Evolutionary conservation across 1,140 invertebrate species (phyloP).

Genomic region (Drosophila albomicans): DNA sequence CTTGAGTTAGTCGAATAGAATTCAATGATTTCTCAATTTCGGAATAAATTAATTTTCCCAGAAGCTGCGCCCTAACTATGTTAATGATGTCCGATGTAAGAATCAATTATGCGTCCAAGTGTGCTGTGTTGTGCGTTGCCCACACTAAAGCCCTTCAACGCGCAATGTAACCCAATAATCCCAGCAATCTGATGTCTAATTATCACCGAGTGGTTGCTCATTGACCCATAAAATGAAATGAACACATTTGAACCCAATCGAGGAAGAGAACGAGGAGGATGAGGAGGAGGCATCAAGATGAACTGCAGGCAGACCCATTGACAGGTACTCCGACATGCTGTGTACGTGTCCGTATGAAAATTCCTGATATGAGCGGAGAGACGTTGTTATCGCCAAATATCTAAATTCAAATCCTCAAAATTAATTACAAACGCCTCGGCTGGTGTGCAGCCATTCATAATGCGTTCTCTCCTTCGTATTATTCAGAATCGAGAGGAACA

Average conservation of each 20-base stretch:
- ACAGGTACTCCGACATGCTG: conserved; percentile 19
- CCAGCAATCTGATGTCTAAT: conserved; percentile 37
- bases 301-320: conserved; percentile 21
- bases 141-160: conserved; percentile 2
- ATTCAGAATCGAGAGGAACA: conserved; percentile 1
- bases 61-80: neutral
- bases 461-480: conserved; percentile 1
- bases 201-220: conserved; percentile 45
- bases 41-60: neutral
- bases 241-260: conserved; percentile 4
- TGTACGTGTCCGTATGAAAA: conserved; percentile 44
- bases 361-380: conserved; percentile 14
- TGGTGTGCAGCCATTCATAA: conserved; percentile 16
- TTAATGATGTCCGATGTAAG: conserved; percentile 20
- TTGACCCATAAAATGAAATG: conserved; percentile 55
- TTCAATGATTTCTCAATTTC: conserved; percentile 1
- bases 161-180: conserved; percentile 9
- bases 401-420: conserved; percentile 70
- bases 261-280: no score
- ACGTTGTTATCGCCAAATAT: conserved; percentile 60
- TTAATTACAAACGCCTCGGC: conserved; percentile 66
- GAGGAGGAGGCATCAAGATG: conserved; percentile 34
- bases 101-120: conserved; percentile 16
- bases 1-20: neutral
- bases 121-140: neutral